Base-by-base conservation (phyloP, 2,888 invertebrate genomes). In the Elaeidobius kamerunicus region DNA sequence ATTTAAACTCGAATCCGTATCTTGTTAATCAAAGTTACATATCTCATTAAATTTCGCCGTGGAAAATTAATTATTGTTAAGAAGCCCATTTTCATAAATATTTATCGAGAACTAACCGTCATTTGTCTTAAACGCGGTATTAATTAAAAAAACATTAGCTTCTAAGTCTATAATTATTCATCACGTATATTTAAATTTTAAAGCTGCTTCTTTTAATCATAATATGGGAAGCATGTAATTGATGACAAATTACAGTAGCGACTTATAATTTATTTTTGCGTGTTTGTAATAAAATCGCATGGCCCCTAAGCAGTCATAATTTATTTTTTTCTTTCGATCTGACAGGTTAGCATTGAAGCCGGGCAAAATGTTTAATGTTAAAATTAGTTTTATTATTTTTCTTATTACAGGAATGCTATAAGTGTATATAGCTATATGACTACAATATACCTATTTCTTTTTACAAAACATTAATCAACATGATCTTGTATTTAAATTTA, bases 31-130 rank as follows among this genome's bases (percentile, higher is more conserved):
- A 40, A 50, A 45, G 39, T 45, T 43, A 51, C 44, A 44, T 42
- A 53, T 43, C 47, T 40, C 42, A 53, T 53, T 53, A 53, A 43
- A 42, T 46, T 47, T 47, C 42, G 53, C 47, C 43, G 19, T 43
- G 34, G 44, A 48, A 48, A 53, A 53, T 48, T 47, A 43, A 53
- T 53, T 48, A 48, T 42, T 48, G 44, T 44, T 43, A 53, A 44
- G 42, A 44, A 38, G 30, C 35, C 23, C 36, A 46, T 53, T 53
- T 48, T 48, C 53, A 53, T 53, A 53, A 53, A 53, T 48, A 53
- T 53, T 53, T 44, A 52, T 46, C 16, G 34, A 20, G 12, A 30
- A 15, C 20, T 16, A 38, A n/a, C 47, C 45, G 36, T 47, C 52
- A 39, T 52, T 52, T 47, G 42, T 52, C 42, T 47, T 47, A 41